phyloP scores from a whole-genome alignment of 2,797 vertebrate species.

The Alosa sapidissima region DNA sequence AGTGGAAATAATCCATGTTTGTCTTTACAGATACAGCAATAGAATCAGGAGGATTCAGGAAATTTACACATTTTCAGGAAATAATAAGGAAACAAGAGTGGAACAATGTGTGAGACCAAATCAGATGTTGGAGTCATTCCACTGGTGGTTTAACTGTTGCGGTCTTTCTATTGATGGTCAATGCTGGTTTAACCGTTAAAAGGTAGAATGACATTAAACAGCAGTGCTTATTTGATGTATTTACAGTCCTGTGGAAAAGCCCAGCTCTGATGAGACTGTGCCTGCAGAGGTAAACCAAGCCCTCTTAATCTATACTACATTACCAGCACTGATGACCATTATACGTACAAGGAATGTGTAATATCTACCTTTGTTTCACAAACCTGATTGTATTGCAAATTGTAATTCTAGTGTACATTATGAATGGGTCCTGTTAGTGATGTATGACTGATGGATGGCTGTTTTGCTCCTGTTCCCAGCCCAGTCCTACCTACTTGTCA shows the following conservation, averaged over 20 bases:
- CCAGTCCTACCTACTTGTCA: constrained; percentile 42
- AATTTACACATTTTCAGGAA: not conserved
- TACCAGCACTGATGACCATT: not conserved
- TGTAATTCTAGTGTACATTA: not conserved
- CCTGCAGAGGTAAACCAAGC: not conserved
- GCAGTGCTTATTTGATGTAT: not conserved
- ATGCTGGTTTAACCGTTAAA: not conserved
- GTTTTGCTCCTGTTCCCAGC: constrained; percentile 47
- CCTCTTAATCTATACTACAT: not conserved
- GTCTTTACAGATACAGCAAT: not conserved
- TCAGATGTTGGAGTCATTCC: not conserved
- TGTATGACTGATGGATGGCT: not conserved
- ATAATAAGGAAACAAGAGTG: not conserved
- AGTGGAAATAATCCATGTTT: not conserved
- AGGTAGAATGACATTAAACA: not conserved
- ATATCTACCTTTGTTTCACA: not conserved
- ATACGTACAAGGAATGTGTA: not conserved
- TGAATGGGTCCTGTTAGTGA: not conserved
- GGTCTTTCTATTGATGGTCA: too few relatives aligned
- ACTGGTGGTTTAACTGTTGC: too few relatives aligned
- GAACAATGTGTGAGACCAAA: not conserved
- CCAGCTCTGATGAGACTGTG: not conserved
- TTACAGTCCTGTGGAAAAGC: not conserved
- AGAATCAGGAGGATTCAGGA: not conserved
- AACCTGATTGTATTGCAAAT: not conserved